phyloP scores from a whole-genome alignment of 2,113 vertebrate genomes.

The Limnothrissa miodon region DNA sequence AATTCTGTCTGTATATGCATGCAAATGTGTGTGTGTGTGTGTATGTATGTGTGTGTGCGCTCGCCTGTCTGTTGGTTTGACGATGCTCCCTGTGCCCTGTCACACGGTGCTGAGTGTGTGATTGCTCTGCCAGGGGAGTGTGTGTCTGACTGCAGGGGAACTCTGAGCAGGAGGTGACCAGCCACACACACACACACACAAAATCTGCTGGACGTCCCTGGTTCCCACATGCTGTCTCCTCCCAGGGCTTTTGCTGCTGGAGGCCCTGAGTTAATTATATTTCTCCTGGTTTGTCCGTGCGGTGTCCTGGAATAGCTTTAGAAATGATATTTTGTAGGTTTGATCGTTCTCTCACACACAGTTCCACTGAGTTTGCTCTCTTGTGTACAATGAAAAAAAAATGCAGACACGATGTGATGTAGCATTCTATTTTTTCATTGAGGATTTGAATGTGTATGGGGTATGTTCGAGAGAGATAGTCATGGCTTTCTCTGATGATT shows the following conservation, averaged over 20 bases:
- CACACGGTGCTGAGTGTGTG: constrained; percentile 20
- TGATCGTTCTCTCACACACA: neutral
- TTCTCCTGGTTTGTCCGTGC: neutral
- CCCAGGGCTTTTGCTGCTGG: neutral
- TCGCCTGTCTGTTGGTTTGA: neutral
- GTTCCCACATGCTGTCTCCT: neutral
- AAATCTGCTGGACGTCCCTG: neutral
- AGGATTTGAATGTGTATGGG: neutral
- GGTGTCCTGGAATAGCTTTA: neutral
- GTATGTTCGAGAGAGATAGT: neutral
- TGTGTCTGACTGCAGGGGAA: constrained; percentile 30
- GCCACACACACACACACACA: constrained; percentile 22
- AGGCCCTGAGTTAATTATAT: neutral
- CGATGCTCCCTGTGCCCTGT: neutral
- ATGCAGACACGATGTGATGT: neutral
- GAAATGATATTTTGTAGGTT: neutral
- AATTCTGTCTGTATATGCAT: too few species aligned
- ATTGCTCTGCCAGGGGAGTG: constrained; percentile 27
- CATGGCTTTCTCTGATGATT: neutral
- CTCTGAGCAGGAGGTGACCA: neutral
- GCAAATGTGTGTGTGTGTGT: neutral
- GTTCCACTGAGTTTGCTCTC: neutral
- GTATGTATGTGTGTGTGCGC: neutral
- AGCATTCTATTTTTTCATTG: neutral
- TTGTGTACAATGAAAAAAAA: too few species aligned